Conservation (phyloP, 2,797 vertebrate species). For the Pteronotus mesoamericanus region DNA sequence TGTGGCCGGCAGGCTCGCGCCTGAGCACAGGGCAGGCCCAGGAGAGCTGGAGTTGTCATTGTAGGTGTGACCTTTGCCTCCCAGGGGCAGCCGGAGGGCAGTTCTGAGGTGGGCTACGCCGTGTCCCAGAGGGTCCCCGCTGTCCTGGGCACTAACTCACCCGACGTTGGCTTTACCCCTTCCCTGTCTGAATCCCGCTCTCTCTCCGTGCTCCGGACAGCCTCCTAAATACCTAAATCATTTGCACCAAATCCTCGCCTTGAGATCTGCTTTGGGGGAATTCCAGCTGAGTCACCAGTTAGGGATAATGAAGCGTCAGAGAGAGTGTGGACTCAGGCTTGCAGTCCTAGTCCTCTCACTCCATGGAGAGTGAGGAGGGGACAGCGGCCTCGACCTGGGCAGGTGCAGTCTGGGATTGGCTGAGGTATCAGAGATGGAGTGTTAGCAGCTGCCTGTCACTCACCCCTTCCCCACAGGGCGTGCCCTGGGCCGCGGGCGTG, state of each 20-base stretch:
- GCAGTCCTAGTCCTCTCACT: background rate
- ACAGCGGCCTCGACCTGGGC: background rate
- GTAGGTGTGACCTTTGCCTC: no score
- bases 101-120: background rate
- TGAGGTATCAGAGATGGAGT: background rate
- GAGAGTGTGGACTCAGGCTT: background rate
- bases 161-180: background rate
- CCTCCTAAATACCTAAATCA: background rate
- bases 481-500: rapidly evolving
- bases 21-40: background rate
- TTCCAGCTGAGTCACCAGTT: background rate
- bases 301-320: background rate
- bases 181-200: no score
- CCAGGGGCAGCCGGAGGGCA: background rate
- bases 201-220: rapidly evolving
- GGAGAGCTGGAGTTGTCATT: background rate
- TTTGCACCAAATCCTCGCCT: background rate
- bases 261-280: background rate
- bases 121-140: background rate
- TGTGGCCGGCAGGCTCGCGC: rapidly evolving
- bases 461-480: background rate
- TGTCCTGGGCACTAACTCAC: background rate
- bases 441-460: background rate
- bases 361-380: no score
- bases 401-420: background rate